Evolutionary conservation across 2,888 invertebrate species (phyloP), one percentile per base, ranked within the genome.

Genomic region (Eupsilia transversa): DNA sequence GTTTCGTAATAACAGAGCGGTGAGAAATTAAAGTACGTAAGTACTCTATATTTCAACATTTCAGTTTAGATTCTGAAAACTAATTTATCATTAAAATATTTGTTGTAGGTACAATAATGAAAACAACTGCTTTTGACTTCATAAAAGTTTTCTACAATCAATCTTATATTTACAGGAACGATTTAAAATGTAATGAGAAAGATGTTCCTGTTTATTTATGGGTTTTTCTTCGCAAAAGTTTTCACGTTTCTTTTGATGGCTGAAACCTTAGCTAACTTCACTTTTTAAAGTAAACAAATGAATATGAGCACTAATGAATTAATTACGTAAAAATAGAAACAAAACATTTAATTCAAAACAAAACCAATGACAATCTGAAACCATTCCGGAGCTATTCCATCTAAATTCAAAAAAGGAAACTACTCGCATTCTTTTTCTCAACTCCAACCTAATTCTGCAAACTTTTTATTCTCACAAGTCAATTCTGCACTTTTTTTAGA

Each of bases 1-100:
- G 81, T 86, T 84, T 86, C 79, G 73, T 72, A 86, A 86, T 73
- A 75, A 80, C 76, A 79, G 60, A 61, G 63, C 68, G 54, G 35
- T 70, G 56, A 83, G 70, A 79, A 82, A 77, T 76, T 63, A 63
- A 72, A 74, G 20, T 49, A 41, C 27, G 38, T 60, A 65, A 12
- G 33, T 65, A 71, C n/a, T 66, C 23, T 35, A 74, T 17, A 23
- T 67, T 72, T 35, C 14, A 30, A 74, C 23, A 23, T 67, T 72
- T 35, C 14, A 30, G 33, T 61, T 67, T 38, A 35, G 14, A 49
- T 63, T 67, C 56, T 59, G 30, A 60, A 59, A 82, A 70, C 30
- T 30, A 38, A 49, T 71, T 4, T 69, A 52, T 30, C 10, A 60
- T 30, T 56, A 54, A 65, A 82, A 14, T 52, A 38, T 46, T 68